Evolutionary conservation across 2,113 vertebrate genomes (phyloP), one percentile per base, ranked within the genome.

Genomic region (Oceanodroma tethys): DNA sequence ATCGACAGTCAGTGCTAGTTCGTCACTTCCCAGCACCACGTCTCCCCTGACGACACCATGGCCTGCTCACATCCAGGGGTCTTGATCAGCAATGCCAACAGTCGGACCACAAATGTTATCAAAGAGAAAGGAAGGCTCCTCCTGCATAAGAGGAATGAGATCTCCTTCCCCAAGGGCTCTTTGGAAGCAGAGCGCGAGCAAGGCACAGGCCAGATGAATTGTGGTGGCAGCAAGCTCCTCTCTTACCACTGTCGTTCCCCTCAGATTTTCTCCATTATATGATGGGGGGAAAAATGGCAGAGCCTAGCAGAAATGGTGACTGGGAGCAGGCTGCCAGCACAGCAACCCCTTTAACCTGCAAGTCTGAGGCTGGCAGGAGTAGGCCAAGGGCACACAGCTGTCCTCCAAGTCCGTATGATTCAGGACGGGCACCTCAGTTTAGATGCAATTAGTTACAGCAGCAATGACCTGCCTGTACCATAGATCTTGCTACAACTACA

Each of bases 191-290:
- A 60, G 0, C 50, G 32, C 0, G 2, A 60, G 6, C 9, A 59
- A 36, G 48, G 60, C 66, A 80, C n/a, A 65, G 21, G 8, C 10
- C 23, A 68, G 29, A 42, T 71, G 26, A 88, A 55, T 0, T 82
- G 53, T 55, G 53, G 23, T 48, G 36, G 36, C 55, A 91, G 43
- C 43, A 88, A 88, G 59, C 16, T 79, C 32, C 55, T 70, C 38
- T 76, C 40, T 50, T 32, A 68, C 16, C 53, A 43, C 42, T 26
- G 23, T 23, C 0, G 0, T 18, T 78, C 16, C 59, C n/a, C 40
- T 70, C 0, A 0, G 36, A 60, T 88, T 71, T 86, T 50, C 59
- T 74, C 40, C 60, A 22, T 23, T 53, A 8, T 20, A 43, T 53
- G 20, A 43, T 15, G 11, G 15, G 42, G 12, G 8, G 10, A 42